Percentiles rank a stretch among this genome's conserved stretches.
Evolutionary conservation across 2,888 invertebrate genomes (phyloP).

Genomic region (Cerastis leucographa): DNA sequence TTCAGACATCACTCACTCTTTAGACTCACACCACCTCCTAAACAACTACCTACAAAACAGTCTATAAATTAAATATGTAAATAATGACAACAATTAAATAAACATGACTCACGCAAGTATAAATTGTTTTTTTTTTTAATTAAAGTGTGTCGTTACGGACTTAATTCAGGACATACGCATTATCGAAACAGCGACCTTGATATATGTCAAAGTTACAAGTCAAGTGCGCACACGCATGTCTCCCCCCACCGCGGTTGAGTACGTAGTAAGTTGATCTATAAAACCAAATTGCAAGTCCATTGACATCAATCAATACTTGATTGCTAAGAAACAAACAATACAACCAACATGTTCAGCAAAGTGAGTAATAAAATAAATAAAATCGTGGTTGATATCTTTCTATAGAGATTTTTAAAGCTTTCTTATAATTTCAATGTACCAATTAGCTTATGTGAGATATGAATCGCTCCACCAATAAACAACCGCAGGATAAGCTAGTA

Average conservation of each 20-base stretch:
- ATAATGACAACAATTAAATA: neutral
- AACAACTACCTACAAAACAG: neutral
- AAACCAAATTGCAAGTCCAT: slow-evolving; percentile 60
- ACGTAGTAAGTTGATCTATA: slow-evolving; percentile 57
- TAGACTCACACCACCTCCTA: neutral
- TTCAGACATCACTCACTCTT: neutral
- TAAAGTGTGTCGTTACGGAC: slow-evolving; percentile 15
- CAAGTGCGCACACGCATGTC: slow-evolving; percentile 47
- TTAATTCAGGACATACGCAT: slow-evolving; percentile 10
- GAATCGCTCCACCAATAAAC: neutral
- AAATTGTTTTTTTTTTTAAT: slow-evolving; percentile 12
- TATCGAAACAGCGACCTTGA: slow-evolving; percentile 43
- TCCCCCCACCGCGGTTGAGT: slow-evolving; percentile 62
- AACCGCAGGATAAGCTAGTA: neutral
- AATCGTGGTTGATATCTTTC: neutral
- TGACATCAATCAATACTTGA: slow-evolving; percentile 68
- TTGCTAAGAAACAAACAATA: slow-evolving; percentile 52
- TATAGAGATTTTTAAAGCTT: neutral
- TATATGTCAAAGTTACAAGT: slow-evolving; percentile 46
- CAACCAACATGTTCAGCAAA: slow-evolving; percentile 72
- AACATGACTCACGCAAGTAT: slow-evolving; percentile 8
- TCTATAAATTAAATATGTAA: neutral
- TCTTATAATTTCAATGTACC: neutral
- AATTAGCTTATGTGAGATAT: neutral
- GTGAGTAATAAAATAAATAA: slow-evolving; percentile 59